Evolutionary conservation across 1,140 invertebrate species (phyloP), one percentile per base, ranked within the genome.

Genomic region (Arctopsyche grandis): DNA sequence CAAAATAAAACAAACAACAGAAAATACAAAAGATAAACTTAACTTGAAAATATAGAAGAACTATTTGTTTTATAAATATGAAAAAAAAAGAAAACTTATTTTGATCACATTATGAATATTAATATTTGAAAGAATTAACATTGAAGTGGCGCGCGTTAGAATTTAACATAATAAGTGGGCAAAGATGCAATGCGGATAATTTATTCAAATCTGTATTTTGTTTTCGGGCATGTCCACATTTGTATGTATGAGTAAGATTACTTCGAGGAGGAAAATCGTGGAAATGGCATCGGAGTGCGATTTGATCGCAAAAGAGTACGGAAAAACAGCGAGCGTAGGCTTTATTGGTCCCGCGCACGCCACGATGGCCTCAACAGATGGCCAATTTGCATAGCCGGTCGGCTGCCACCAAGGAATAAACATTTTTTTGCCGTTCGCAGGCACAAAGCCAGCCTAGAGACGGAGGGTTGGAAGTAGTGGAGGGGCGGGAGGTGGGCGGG

Each of bases 361-460:
- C 63, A 66, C 63, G 63, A 66, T 66, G 63, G 63, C 63, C 63
- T 66, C 63, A 66, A 66, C 63, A 66, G 63, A 66, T 66, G 63
- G 63, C 24, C 63, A 66, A 66, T 66, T 66, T 66, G 63, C 63
- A 66, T 66, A 66, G 63, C 21, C 12, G 48, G 21, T 5, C 63
- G 63, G 29, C 29, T 38, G 29, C 29, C 29, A 38, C 19, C 63
- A 22, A 66, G 12, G 63, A 26, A 66, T 66, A 66, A 66, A 66
- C 19, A 12, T 66, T 26, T 66, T 66, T 66, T 66, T 66, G 9
- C 21, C 58, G 10, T 66, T 66, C 24, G 9, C 21, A 14, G 21
- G 19, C 58, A 22, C 58, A 19, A 60, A 60, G 9, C 58, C 58
- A 9, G 9, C 58, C 58, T 1, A 60, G 21, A 5, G 9, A 21